Base-by-base conservation (phyloP, 2,113 vertebrate species). In the Anser cygnoides region DNA sequence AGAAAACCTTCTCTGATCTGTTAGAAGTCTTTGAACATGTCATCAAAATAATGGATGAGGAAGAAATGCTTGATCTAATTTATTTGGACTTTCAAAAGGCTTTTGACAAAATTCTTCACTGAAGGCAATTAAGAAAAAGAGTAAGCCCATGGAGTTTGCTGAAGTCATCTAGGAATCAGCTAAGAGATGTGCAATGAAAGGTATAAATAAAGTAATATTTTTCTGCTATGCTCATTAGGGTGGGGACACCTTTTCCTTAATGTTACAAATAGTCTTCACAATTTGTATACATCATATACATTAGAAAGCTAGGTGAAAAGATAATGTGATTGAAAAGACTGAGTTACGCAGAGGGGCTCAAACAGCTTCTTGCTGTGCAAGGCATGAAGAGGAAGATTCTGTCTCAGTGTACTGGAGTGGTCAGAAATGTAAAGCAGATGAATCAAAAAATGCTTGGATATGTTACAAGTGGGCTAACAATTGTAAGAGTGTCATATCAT, bases 11-110 rank as follows among this genome's bases (percentile, higher is more conserved):
- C 59, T 87, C 49, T 84, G 70, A 72, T 89, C 43, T 90, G 7
- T 73, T 81, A 84, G 61, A 93, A 68, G 33, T 62, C 61, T 87
- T 90, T 84, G 44, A 83, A 84, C 29, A 22, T 84, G 62, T 86
- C 52, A 70, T 84, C 29, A 82, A 84, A 95, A 86, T 87, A 89
- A 93, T 93, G 37, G 49, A 87, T 87, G 62, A 84, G 73, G n/a
- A 63, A 70, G 35, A 66, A 96, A 65, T 59, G 12, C 31, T 79
- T 89, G 26, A 89, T 93, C 55, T 84, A 82, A 94, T 95, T 90
- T 89, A 66, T 79, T 62, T 89, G 41, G 86, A 76, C 35, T 89
- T 96, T 79, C 54, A 62, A 76, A 92, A 89, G 52, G 33, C 35
- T 94, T 93, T 91, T 89, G 62, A 49, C 58, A 93, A 94, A 82